Evolutionary conservation across 2,888 invertebrate species (phyloP).

Genomic region (Halocaridina rubra): DNA sequence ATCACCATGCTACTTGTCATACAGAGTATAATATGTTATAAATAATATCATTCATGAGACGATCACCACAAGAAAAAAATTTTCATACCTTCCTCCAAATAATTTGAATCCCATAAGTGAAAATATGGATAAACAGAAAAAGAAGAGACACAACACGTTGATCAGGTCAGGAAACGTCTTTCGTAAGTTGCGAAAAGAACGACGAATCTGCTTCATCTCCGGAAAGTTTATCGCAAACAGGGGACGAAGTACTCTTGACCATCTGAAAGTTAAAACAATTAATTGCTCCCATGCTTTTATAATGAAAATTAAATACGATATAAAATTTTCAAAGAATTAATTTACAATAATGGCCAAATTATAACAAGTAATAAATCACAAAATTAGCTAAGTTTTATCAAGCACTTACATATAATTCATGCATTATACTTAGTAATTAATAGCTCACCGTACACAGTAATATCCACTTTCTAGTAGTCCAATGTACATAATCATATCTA

Average conservation of each 20-base stretch:
- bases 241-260: slow-evolving; percentile 69
- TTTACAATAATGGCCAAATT: too few species aligned
- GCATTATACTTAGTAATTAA: background rate
- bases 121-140: slow-evolving; percentile 69
- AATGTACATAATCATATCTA: slow-evolving; percentile 63
- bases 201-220: slow-evolving; percentile 68
- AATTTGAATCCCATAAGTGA: slow-evolving; percentile 70
- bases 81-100: slow-evolving; percentile 68
- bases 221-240: slow-evolving; percentile 68
- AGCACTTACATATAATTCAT: background rate
- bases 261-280: slow-evolving; percentile 64
- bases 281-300: too few species aligned
- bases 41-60: too few species aligned
- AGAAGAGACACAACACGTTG: slow-evolving; percentile 69
- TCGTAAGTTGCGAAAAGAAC: slow-evolving; percentile 70
- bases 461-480: slow-evolving; percentile 43
- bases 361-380: too few species aligned
- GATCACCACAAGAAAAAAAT: too few species aligned
- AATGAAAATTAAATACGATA: too few species aligned
- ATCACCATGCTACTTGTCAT: too few species aligned
- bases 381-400: too few species aligned
- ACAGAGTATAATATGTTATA: too few species aligned
- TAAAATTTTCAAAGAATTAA: too few species aligned
- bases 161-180: slow-evolving; percentile 70
- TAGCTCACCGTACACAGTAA: slow-evolving; percentile 52